Conservation (phyloP, 2,797 vertebrate species). For the Ptychadena robeensis region DNA sequence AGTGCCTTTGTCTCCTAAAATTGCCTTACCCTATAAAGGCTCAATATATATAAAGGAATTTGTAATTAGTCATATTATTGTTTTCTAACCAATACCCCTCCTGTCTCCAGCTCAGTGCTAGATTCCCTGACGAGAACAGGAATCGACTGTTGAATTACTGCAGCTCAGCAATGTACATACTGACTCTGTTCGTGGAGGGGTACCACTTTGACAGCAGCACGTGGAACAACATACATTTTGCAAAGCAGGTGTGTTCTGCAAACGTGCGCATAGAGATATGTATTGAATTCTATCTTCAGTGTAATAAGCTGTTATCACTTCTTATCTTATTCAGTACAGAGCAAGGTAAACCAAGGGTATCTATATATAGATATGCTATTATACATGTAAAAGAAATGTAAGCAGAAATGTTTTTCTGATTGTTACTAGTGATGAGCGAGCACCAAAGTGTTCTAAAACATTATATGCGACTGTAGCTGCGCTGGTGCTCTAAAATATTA, state of each 20-base stretch:
- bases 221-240: constrained; percentile 78
- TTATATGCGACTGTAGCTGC: no score
- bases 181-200: constrained; percentile 75
- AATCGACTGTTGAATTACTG: constrained; percentile 74
- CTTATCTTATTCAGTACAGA: not conserved
- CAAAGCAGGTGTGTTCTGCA: constrained; percentile 71
- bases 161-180: constrained; percentile 72
- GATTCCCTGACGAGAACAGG: constrained; percentile 58
- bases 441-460: no score
- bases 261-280: not conserved
- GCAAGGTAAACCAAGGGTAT: not conserved
- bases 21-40: no score
- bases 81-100: not conserved
- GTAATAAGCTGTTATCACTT: constrained; percentile 2
- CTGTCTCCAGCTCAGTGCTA: constrained; percentile 11
- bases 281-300: not conserved
- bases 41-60: no score
- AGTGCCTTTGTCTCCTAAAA: no score
- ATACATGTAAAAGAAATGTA: no score
- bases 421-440: no score
- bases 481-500: no score
- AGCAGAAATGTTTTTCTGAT: no score
- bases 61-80: not conserved
- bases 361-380: not conserved
- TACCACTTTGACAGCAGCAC: constrained; percentile 73